Percentiles rank a stretch among this genome's conserved stretches.
phyloP scores from a whole-genome alignment of 2,113 vertebrate species.

The Maylandia zebra region DNA sequence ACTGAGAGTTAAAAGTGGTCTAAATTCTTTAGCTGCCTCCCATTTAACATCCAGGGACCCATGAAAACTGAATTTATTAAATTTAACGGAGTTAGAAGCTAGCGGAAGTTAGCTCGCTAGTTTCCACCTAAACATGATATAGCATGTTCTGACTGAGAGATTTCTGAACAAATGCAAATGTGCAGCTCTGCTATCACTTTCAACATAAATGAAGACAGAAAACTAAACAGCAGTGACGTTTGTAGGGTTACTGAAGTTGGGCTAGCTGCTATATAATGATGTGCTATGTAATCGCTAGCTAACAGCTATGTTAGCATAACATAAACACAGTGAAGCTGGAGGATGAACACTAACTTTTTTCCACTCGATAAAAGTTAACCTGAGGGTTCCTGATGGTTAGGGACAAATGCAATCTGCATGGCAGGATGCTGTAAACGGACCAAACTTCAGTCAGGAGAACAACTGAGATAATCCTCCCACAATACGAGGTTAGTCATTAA shows the following conservation, averaged over 20 bases:
- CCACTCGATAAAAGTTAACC: accelerated
- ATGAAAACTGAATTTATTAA: neutral
- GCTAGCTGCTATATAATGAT: neutral
- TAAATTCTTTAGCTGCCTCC: neutral
- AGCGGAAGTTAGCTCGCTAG: neutral
- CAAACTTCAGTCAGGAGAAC: neutral
- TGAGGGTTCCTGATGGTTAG: accelerated
- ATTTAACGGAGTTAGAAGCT: neutral
- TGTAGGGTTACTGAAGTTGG: accelerated
- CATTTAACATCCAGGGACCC: accelerated
- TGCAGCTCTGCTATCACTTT: neutral
- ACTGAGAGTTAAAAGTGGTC: neutral
- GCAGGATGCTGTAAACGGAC: accelerated
- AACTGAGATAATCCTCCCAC: accelerated
- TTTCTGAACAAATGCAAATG: accelerated
- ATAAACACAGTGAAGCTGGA: neutral
- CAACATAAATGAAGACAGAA: neutral
- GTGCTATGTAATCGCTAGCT: accelerated
- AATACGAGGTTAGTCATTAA: accelerated
- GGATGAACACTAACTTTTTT: accelerated
- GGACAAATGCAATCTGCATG: neutral
- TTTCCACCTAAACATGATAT: neutral
- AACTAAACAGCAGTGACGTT: accelerated
- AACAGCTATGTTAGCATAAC: neutral
- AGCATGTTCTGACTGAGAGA: neutral